These are phyloP conservation scores for Clinocottus analis DNA, from an alignment of 2,113 vertebrate genomes.

Conservation along the genomic window DNA sequence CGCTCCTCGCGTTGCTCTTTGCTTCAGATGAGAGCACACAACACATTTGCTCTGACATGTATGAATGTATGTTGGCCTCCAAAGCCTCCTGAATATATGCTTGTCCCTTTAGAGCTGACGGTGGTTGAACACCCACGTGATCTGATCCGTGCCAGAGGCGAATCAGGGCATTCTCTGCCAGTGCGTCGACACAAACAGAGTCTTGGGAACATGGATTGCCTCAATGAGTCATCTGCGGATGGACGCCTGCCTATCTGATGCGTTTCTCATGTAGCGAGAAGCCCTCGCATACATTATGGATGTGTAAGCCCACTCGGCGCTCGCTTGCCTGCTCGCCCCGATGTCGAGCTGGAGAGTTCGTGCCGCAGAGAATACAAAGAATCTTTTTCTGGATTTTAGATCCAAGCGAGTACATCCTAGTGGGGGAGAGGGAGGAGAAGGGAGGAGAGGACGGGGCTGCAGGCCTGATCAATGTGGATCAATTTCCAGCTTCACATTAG, in stretches of 20 bases:
- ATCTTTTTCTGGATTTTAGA: slow-evolving; percentile 10
- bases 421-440: neutral
- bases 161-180: slow-evolving; percentile 23
- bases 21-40: neutral
- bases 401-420: slow-evolving; percentile 6
- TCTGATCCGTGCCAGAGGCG: neutral
- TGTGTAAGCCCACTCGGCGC: slow-evolving; percentile 29
- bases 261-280: slow-evolving; percentile 72
- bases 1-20: neutral
- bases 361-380: slow-evolving; percentile 42
- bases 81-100: neutral
- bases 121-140: neutral
- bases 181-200: slow-evolving; percentile 25
- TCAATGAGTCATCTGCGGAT: slow-evolving; percentile 56
- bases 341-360: slow-evolving; percentile 45
- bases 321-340: slow-evolving; percentile 8
- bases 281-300: slow-evolving; percentile 75
- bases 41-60: neutral
- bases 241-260: slow-evolving; percentile 65
- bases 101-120: neutral
- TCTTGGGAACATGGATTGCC: slow-evolving; percentile 32
- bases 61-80: neutral
- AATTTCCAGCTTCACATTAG: slow-evolving; percentile 20
- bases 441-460: neutral
- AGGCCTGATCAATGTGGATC: slow-evolving; percentile 40